These are phyloP conservation scores for Lissonota sp. DNA, from an alignment of 2,888 invertebrate species.

Conservation along the genomic window DNA sequence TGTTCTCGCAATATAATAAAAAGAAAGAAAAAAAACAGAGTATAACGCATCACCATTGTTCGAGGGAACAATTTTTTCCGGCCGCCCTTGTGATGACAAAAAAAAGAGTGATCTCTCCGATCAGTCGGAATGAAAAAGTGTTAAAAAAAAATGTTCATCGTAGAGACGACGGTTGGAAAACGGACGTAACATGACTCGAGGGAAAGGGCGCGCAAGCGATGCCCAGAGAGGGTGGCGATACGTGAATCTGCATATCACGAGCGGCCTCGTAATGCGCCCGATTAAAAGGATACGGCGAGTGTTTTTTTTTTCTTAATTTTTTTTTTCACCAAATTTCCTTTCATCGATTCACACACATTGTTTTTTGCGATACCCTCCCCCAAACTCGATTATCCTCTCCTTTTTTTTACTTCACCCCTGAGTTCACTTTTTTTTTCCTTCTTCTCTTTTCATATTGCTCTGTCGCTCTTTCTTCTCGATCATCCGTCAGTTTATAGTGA, in stretches of 20 bases:
- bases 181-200: constrained; percentile 49
- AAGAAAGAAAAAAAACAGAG: constrained; percentile 33
- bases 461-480: not conserved
- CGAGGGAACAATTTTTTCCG: constrained; percentile 35
- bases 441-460: too few relatives aligned
- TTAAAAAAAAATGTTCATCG: constrained; percentile 42
- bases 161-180: constrained; percentile 56
- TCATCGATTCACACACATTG: constrained; percentile 51
- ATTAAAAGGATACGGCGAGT: constrained; percentile 75
- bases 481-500: constrained; percentile 35
- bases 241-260: constrained; percentile 79
- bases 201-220: constrained; percentile 24
- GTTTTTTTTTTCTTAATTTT: constrained; percentile 72
- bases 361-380: constrained; percentile 62
- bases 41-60: constrained; percentile 57
- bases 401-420: too few relatives aligned
- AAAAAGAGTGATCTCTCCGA: constrained; percentile 28
- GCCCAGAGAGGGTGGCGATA: too few relatives aligned
- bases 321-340: constrained; percentile 64
- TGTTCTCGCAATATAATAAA: too few relatives aligned
- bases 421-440: too few relatives aligned
- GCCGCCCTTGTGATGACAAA: constrained; percentile 42
- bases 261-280: constrained; percentile 74
- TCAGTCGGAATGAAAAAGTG: constrained; percentile 34
- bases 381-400: constrained; percentile 33